Conservation (phyloP, 2,113 vertebrate species). For the Ellobius talpinus region DNA sequence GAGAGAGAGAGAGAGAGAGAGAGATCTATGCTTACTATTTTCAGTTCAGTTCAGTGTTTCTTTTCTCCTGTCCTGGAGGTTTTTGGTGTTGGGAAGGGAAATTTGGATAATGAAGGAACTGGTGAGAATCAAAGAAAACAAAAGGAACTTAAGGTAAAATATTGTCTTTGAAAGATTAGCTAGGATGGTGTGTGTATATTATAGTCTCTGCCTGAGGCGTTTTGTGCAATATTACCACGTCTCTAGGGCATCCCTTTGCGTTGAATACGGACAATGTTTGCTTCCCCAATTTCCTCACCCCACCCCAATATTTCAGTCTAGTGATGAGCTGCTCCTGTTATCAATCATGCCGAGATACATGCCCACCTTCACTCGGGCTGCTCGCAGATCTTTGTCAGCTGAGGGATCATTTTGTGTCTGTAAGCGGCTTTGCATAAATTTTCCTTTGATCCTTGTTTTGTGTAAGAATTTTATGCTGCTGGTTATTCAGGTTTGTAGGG, state of each 20-base stretch:
- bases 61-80: neutral
- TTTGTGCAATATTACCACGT: slow-evolving; percentile 4
- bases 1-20: neutral
- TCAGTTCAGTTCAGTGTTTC: neutral
- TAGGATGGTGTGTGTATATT: neutral
- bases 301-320: neutral
- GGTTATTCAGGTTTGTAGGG: slow-evolving; percentile 7
- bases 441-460: neutral
- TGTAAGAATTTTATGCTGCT: neutral
- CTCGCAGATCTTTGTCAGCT: neutral
- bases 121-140: neutral
- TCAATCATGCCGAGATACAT: neutral
- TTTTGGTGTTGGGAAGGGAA: neutral
- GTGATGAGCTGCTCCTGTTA: neutral
- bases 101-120: neutral
- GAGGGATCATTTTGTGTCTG: neutral
- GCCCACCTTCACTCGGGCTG: neutral
- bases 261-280: neutral
- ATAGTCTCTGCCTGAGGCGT: neutral
- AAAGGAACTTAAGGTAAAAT: neutral
- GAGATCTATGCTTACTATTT: neutral
- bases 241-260: neutral
- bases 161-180: neutral
- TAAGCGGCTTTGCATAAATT: slow-evolving; percentile 6
- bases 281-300: neutral